Base-by-base conservation (phyloP, 2,113 vertebrate genomes). In the Pongo abelii region DNA sequence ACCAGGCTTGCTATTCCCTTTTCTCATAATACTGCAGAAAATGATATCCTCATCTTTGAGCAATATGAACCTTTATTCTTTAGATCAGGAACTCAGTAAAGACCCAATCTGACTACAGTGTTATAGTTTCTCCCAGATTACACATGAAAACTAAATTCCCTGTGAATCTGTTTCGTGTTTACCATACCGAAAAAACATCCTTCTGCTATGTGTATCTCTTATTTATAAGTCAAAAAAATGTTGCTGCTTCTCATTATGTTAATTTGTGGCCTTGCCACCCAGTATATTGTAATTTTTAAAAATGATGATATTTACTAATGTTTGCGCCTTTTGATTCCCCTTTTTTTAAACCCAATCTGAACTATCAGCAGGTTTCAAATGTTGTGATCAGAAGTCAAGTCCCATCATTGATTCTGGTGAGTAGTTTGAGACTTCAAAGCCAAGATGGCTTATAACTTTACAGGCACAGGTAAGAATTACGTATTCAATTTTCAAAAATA, bases 161-260 rank as follows among this genome's bases (percentile, higher is more conserved):
- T 52, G 27, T n/a, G 35, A 64, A 40, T 64, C 91, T 70, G 40
- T 81, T 13, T 43, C 16, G 89, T 78, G 18, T 67, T 32, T 70
- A 23, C 38, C 69, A 79, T 6, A 8, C 8, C 25, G n/a, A 30
- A 35, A 69, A 91, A 84, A 94, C 14, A n/a, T 2, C 4, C 35
- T n/a, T 91, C n/a, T 89, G 11, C 30, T 46, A 57, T 22, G 8
- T 27, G 3, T 8, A 20, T 32, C 52, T 70, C 89, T 84, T n/a
- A 72, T 25, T 86, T 50, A 23, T n/a, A 92, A 92, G 35, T 89
- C 95, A 92, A 93, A 77, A 50, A 40, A 86, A 94, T 79, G 46
- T 18, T 59, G 11, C 0, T 11, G n/a, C 55, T 79, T 94, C 43
- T 22, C 57, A 46, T 78, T 59, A 35, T 16, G 48, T 52, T 81